These are phyloP conservation scores for Cranoglanis bouderius DNA, from an alignment of 2,113 vertebrate genomes.

Conservation along the genomic window DNA sequence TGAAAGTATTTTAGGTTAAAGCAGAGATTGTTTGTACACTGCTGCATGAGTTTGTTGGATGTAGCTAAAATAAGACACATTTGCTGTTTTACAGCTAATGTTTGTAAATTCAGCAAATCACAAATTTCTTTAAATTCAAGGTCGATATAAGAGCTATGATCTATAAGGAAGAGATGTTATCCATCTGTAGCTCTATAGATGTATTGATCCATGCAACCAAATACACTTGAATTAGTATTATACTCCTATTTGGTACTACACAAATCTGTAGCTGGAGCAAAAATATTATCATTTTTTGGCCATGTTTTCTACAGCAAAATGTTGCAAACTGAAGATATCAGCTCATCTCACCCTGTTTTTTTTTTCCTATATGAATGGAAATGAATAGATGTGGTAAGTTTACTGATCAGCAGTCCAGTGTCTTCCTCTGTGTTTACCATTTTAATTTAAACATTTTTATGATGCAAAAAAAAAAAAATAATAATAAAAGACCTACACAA, in stretches of 20 bases:
- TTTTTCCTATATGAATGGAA: not conserved
- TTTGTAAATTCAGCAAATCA: not conserved
- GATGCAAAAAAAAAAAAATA: not conserved
- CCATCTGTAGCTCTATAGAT: not conserved
- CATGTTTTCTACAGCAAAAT: slow-evolving; percentile 1
- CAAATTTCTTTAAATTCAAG: too few species aligned
- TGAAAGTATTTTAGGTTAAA: not conserved
- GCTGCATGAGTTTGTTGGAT: not conserved
- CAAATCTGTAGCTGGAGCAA: not conserved
- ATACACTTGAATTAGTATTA: not conserved
- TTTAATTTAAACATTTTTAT: not conserved
- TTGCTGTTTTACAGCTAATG: not conserved
- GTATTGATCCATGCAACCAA: not conserved
- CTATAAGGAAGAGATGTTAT: not conserved
- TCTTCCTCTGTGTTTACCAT: not conserved
- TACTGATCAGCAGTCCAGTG: not conserved
- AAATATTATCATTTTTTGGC: not conserved
- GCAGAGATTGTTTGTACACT: not conserved
- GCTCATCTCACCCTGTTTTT: too few species aligned
- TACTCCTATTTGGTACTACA: not conserved
- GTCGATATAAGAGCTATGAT: not conserved
- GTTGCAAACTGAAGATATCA: not conserved
- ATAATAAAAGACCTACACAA: not conserved
- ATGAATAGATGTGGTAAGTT: not conserved
- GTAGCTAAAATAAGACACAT: not conserved